phyloP scores from a whole-genome alignment of 2,888 invertebrate genomes.

The Drosophila ustulata region DNA sequence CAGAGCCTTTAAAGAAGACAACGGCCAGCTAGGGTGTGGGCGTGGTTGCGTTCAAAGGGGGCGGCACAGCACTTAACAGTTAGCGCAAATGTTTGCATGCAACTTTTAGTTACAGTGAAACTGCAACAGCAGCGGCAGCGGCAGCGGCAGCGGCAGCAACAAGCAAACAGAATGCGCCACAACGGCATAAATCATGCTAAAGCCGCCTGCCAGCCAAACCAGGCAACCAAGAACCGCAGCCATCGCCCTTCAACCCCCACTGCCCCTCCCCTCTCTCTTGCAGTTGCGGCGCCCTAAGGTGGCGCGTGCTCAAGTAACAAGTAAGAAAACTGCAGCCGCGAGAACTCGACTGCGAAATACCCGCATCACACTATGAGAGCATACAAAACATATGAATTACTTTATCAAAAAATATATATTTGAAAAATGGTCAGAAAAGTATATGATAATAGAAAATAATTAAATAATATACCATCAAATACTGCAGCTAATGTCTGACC shows the following conservation, averaged over 20 bases:
- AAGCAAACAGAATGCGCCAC: conserved; percentile 64
- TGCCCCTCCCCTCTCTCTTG: not conserved
- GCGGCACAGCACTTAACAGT: conserved; percentile 66
- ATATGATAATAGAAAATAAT: no score
- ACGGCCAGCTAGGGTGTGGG: conserved; percentile 7
- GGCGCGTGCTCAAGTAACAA: conserved; percentile 55
- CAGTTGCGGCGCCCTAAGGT: conserved; percentile 23
- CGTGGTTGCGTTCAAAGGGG: conserved; percentile 8
- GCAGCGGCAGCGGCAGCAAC: conserved; percentile 52
- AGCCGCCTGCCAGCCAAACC: conserved; percentile 27
- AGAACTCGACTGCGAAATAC: no score
- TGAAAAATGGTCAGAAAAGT: no score
- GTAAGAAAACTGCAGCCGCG: conserved; percentile 15
- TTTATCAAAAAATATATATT: no score
- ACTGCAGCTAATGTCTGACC: no score
- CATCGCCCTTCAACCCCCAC: not conserved
- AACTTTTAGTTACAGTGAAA: conserved; percentile 69
- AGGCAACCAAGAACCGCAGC: conserved; percentile 5
- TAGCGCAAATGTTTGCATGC: conserved; percentile 74
- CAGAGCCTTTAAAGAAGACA: conserved; percentile 28
- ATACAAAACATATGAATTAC: no score
- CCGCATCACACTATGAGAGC: no score
- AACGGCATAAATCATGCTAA: conserved; percentile 71
- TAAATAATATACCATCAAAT: no score
- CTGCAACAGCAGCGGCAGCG: not conserved